A percentile compares a stretch with the other conserved stretches of the same genome.
Evolutionary conservation across 1,140 invertebrate species (phyloP).

Genomic region (Papilio polytes): DNA sequence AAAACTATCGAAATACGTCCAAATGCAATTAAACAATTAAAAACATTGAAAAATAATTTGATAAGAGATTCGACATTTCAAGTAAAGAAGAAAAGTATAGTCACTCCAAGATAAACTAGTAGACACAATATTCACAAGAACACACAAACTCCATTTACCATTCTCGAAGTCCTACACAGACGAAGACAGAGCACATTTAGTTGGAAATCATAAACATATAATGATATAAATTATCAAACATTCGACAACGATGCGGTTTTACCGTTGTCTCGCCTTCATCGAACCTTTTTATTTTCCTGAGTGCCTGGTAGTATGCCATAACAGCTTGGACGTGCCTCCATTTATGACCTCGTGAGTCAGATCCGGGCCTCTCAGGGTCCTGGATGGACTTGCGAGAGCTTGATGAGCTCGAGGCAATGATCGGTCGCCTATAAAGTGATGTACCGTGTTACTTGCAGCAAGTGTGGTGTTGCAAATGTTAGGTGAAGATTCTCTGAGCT

Average conservation of each 20-base stretch:
- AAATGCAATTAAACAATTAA: constrained; percentile 72
- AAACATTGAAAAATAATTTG: constrained; percentile 59
- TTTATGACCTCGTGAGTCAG: constrained; percentile 87
- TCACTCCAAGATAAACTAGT: constrained; percentile 67
- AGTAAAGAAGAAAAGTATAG: constrained; percentile 71
- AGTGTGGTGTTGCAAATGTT: constrained; percentile 54
- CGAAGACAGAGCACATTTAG: constrained; percentile 71
- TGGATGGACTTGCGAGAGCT: constrained; percentile 72
- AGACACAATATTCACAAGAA: constrained; percentile 74
- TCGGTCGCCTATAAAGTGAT: constrained; percentile 80
- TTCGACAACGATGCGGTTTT: constrained; percentile 71
- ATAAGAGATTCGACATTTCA: constrained; percentile 52
- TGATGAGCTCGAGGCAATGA: constrained; percentile 79
- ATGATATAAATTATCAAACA: constrained; percentile 63
- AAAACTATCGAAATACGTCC: constrained; percentile 63
- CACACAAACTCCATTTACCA: constrained; percentile 71
- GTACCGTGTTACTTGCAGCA: constrained; percentile 67
- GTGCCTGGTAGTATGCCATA: constrained; percentile 93
- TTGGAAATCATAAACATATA: constrained; percentile 74
- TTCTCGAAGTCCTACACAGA: constrained; percentile 77
- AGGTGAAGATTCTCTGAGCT: constrained; percentile 45
- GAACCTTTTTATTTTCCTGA: constrained; percentile 94
- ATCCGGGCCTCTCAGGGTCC: constrained; percentile 66
- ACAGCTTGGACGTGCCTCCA: constrained; percentile 93
- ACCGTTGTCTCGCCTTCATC: constrained; percentile 60